Evolutionary conservation across 2,797 vertebrate genomes (phyloP), one percentile per base, ranked within the genome.

Genomic region (Lithobates sylvaticus): DNA sequence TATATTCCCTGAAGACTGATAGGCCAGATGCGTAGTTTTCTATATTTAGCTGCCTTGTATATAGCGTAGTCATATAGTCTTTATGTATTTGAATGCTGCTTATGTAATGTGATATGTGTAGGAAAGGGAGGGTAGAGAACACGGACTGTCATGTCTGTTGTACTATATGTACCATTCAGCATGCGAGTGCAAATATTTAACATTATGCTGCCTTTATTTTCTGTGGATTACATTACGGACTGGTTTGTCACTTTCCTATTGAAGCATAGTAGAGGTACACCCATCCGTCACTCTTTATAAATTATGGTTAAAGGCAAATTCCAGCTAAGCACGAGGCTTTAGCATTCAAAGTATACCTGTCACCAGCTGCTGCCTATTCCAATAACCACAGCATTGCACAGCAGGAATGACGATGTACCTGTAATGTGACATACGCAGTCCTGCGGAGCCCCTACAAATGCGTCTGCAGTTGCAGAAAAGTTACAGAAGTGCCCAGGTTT

Each of bases 41-140:
- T 86, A 83, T 78, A 86, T 83, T 54, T 87, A 87, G 85, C 71
- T 29, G 36, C 6, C 73, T 44, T 13, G 47, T 72, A 68, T 27
- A 58, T 69, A 29, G 3, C n/a, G n/a, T 36, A 79, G 64, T 39
- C 34, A 42, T 42, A 70, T 72, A 42, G 47, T 61, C 29, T 12
- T 73, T 44, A 26, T 72, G n/a, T 67, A 54, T 50, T 47, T 50
- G 36, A 72, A 72, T 50, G 36, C 72, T 76, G 64, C 74, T 39
- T 36, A 64, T 78, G 67, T 78, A 67, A 67, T 67, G 10, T 67
- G 65, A 67, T 67, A 5, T 67, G 21, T 23, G 16, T 23, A 23
- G 18, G 21, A 7, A 23, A 50, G 47, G 34, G 34, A 16, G 1
- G 47, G 47, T n/a, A n/a, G 18, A 9, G 21, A 9, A 23, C 21